Percentiles rank a stretch among this genome's conserved stretches.
These are phyloP conservation scores for Pectinophora gossypiella DNA, from an alignment of 1,140 invertebrate species.

Conservation along the genomic window DNA sequence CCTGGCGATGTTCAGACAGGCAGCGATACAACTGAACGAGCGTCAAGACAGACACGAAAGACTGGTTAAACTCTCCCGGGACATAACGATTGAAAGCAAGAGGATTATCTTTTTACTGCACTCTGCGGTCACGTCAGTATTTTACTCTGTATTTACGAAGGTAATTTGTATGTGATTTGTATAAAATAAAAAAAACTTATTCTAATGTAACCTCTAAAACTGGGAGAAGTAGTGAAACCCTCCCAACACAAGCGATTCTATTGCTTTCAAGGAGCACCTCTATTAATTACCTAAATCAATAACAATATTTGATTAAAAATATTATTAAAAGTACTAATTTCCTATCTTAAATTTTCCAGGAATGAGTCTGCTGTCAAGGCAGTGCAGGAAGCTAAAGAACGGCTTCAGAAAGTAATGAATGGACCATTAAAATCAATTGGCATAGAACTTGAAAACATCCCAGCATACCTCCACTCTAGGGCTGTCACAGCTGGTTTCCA, in stretches of 20 bases:
- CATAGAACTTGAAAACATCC: slow-evolving; percentile 81
- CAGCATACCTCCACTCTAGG: slow-evolving; percentile 83
- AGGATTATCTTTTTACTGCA: slow-evolving; percentile 92
- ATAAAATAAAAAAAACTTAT: too few species aligned
- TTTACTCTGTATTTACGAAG: too few species aligned
- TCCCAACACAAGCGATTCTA: too few species aligned
- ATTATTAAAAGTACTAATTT: too few species aligned
- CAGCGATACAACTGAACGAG: slow-evolving; percentile 82
- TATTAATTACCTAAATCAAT: too few species aligned
- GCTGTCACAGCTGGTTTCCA: slow-evolving; percentile 89
- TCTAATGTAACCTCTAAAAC: too few species aligned
- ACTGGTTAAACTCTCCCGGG: slow-evolving; percentile 88
- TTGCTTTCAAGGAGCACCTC: too few species aligned
- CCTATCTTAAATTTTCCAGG: slow-evolving; percentile 40
- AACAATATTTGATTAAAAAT: too few species aligned
- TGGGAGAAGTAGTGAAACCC: too few species aligned
- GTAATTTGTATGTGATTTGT: too few species aligned
- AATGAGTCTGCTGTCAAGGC: slow-evolving; percentile 77
- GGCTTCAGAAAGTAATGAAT: slow-evolving; percentile 78
- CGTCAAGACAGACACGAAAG: slow-evolving; percentile 91
- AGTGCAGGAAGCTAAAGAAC: slow-evolving; percentile 80
- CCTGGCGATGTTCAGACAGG: slow-evolving; percentile 81
- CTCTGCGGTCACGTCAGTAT: slow-evolving; percentile 75
- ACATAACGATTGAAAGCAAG: slow-evolving; percentile 95
- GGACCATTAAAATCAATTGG: slow-evolving; percentile 82